Evolutionary conservation across 2,113 vertebrate genomes (phyloP).

Genomic region (Struthio camelus): DNA sequence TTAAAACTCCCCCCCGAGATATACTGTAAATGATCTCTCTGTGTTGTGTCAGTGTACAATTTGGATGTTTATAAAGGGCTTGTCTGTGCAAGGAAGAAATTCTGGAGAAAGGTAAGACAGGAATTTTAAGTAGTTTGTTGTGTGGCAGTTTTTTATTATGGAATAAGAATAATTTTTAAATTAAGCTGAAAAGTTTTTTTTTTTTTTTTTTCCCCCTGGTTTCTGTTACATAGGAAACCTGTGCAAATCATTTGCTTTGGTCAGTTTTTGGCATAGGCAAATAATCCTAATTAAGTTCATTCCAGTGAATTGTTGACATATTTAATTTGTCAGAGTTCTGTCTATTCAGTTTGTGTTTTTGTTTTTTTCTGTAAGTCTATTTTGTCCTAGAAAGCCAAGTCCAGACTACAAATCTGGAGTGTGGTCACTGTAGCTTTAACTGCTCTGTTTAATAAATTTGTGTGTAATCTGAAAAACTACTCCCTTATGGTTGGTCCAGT

Average conservation of each 20-base stretch:
- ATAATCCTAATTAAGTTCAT: neutral
- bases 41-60: neutral
- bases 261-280: neutral
- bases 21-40: neutral
- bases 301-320: neutral
- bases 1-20: neutral
- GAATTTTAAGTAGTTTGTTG: neutral
- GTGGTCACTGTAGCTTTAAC: neutral
- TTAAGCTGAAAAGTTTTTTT: neutral
- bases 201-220: too few relatives aligned
- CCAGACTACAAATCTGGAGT: neutral
- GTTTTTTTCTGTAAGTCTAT: neutral
- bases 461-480: neutral
- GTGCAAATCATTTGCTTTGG: neutral
- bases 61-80: neutral
- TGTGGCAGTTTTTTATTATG: neutral
- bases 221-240: neutral
- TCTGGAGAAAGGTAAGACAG: neutral
- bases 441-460: neutral
- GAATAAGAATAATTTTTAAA: neutral
- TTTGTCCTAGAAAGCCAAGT: conserved; percentile 16
- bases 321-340: neutral
- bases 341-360: neutral
- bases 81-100: neutral
- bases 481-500: neutral